Evolutionary conservation across 2,113 vertebrate genomes (phyloP).

Genomic region (Barbus barbus): DNA sequence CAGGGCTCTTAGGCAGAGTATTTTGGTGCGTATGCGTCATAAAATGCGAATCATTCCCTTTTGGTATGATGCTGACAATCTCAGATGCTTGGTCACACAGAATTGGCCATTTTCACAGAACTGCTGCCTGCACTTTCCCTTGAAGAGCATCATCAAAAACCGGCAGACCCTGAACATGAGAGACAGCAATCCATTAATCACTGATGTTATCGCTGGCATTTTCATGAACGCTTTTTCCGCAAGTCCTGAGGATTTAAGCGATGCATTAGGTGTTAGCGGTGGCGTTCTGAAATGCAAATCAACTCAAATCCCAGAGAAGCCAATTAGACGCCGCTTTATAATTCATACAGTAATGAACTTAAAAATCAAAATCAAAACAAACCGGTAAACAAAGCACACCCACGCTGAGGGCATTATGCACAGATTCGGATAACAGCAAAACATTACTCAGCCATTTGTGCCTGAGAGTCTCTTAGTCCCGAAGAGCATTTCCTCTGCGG

Average conservation of each 20-base stretch:
- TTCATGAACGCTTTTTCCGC: conserved; percentile 2
- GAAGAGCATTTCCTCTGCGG: background rate
- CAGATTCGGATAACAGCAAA: conserved; percentile 12
- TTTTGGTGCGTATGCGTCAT: conserved; percentile 10
- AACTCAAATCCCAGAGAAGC: conserved; percentile 48
- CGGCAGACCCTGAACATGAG: conserved; percentile 33
- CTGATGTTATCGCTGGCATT: conserved; percentile 5
- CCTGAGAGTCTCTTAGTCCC: background rate
- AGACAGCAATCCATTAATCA: conserved; percentile 17
- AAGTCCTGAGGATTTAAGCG: conserved; percentile 30
- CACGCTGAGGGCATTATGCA: conserved; percentile 3
- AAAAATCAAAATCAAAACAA: conserved; percentile 45
- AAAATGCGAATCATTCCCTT: background rate
- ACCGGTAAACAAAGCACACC: conserved; percentile 34
- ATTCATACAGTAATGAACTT: conserved; percentile 47
- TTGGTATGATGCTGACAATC: background rate
- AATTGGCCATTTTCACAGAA: conserved; percentile 24
- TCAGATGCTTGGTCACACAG: background rate
- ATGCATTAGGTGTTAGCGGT: conserved; percentile 14
- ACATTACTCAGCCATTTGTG: conserved; percentile 34
- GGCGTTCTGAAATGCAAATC: conserved; percentile 43
- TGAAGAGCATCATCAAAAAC: conserved; percentile 34
- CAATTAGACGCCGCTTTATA: conserved; percentile 51
- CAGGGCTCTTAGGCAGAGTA: background rate
- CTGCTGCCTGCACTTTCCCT: background rate